These are phyloP conservation scores for Periophthalmus magnuspinnatus DNA, from an alignment of 2,797 vertebrate genomes.

Conservation along the genomic window DNA sequence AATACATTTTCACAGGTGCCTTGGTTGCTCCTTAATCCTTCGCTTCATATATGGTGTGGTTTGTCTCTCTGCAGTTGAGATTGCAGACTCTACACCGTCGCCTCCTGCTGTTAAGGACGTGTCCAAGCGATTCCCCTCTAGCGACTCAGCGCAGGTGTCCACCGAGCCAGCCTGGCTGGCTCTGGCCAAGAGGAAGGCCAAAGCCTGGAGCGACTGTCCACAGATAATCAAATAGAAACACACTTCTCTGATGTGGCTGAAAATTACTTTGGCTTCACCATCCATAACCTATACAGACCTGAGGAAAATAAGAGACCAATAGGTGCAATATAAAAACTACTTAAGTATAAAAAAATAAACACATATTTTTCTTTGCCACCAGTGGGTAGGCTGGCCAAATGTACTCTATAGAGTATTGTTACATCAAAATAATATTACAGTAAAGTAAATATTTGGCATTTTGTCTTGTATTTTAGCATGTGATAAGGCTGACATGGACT, in stretches of 20 bases:
- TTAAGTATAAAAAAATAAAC: neutral
- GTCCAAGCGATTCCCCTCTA: conserved; percentile 91
- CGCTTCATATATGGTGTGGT: neutral
- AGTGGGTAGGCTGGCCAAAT: neutral
- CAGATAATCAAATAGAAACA: conserved; percentile 94
- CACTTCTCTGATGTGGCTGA: conserved; percentile 9
- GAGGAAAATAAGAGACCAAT: conserved; percentile 5
- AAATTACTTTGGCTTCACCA: conserved; percentile 21
- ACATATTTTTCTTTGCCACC: neutral
- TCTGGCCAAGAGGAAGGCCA: conserved; percentile 97
- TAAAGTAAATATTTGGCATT: neutral
- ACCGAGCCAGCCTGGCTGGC: conserved; percentile 98
- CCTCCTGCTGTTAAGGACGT: conserved; percentile 88
- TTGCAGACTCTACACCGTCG: conserved; percentile 86
- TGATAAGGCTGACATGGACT: neutral
- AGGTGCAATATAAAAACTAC: neutral
- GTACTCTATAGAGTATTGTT: neutral
- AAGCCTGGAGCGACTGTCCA: conserved; percentile 99
- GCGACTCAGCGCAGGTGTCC: conserved; percentile 87
- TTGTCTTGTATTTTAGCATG: neutral
- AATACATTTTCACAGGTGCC: neutral
- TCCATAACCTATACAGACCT: neutral
- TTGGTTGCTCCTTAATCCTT: neutral
- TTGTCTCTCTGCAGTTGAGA: conserved; percentile 84
- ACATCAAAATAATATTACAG: neutral